Base-by-base conservation (phyloP, 2,888 invertebrate genomes). In the Lymantria dispar region DNA sequence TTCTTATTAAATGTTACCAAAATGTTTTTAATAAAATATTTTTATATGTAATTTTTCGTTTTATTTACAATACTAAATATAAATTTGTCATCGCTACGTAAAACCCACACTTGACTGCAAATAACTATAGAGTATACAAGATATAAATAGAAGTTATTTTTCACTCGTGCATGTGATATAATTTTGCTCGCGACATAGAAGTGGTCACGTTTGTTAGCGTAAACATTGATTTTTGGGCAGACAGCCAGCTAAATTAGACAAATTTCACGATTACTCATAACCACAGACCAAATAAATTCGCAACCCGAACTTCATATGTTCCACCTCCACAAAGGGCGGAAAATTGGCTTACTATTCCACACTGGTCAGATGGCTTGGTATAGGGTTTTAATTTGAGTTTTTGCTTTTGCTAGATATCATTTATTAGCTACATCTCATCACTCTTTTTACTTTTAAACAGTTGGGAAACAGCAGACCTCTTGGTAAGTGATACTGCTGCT, bases 1-100 rank as follows among this genome's bases (percentile, higher is more conserved):
- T 92, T 92, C 92, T 92, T 92, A 92, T 92, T 92, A 92, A 92
- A 92, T 92, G 92, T 92, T 92, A 92, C 92, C 92, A 92, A 92
- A 92, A 92, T 92, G 92, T 92, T 92, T 92, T 92, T 92, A 92
- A 92, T 92, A 92, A 92, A 92, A 92, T 92, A 92, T 92, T 92
- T 92, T 92, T 92, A 92, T 92, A 92, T 90, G 91, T 92, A 92
- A 10, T 54, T 50, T 59, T 74, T 22, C 2, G 78, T 85, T 86
- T 85, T 48, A 74, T 74, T 82, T 52, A 22, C 46, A 50, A 29
- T 44, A 42, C 38, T 38, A 38, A 8, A 38, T 2, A n/a, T 38
- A n/a, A 11, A 38, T 10, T 33, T 5, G 33, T 33, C 33, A 33
- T 10, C 33, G 33, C 33, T 39, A 45, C 47, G 12, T 51, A 47